Base-by-base conservation (phyloP, 2,888 invertebrate genomes). In the Synanthedon tipuliformis region DNA sequence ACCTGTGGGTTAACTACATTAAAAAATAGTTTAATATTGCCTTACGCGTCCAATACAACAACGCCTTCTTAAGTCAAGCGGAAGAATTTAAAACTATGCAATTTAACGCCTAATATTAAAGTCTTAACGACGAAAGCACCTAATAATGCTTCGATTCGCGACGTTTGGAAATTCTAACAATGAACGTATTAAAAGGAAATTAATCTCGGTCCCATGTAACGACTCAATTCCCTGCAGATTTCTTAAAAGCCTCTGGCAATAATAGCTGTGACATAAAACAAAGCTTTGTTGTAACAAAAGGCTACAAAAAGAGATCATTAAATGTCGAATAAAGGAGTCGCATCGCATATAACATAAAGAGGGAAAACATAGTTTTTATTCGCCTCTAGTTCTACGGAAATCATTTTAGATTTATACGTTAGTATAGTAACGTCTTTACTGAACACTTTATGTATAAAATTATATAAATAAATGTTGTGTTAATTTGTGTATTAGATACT, bases 211-310 rank as follows among this genome's bases (percentile, higher is more conserved):
- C 48, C n/a, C 34, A 27, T 13, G 51, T 49, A 49, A 49, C 16
- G 49, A 40, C 48, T 45, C 52, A 50, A 56, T 56, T 56, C 51
- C 51, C 51, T 52, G 51, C 4, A 48, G 23, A 50, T 51, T 54
- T 50, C 54, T 51, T 15, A 48, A 50, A 54, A 53, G 51, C 53
- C 48, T 23, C 54, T 52, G 54, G 56, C 57, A 53, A 56, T 53
- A 52, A 53, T 52, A 49, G 41, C 50, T 45, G 50, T 51, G 55
- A 53, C 54, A 56, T 50, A 48, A 51, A 53, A 53, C 51, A 51
- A 51, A 55, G 52, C 18, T 50, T 40, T 12, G 18, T 49, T 18
- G 12, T 23, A 45, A 49, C 49, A 49, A 49, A 15, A 40, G 12
- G 41, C 40, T n/a, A 45, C 52, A 50, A 50, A 51, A 54, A 54